Conservation (phyloP, 2,797 vertebrate genomes). For the Spheniscus humboldti region DNA sequence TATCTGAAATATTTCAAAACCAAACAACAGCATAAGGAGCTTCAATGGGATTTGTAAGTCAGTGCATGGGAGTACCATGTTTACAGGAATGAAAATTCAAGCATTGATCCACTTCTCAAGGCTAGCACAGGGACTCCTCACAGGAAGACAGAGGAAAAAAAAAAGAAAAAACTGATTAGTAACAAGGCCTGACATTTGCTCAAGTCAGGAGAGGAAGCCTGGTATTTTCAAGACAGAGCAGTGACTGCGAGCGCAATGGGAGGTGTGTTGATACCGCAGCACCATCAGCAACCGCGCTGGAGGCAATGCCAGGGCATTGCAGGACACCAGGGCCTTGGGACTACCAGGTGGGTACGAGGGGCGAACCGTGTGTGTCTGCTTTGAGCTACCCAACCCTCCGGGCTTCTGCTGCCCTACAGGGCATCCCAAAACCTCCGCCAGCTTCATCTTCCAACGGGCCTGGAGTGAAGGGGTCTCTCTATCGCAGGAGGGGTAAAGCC, state of each 20-base stretch:
- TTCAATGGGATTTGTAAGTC: background rate
- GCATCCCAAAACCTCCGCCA: background rate
- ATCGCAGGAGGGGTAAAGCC: background rate
- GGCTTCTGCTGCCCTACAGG: background rate
- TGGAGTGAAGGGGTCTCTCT: background rate
- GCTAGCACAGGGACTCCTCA: background rate
- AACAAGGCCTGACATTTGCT: background rate
- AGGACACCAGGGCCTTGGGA: background rate
- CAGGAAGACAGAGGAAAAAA: background rate
- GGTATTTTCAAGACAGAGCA: background rate
- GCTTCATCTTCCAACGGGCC: background rate
- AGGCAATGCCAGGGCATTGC: accelerated
- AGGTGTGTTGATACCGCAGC: background rate
- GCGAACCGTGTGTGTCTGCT: background rate
- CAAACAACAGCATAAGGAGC: background rate
- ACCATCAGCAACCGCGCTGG: background rate
- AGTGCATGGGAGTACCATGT: background rate
- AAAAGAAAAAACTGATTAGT: background rate
- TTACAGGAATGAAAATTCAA: background rate
- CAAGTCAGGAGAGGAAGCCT: background rate
- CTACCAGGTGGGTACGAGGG: background rate
- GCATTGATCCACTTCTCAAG: background rate
- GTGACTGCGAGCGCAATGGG: background rate
- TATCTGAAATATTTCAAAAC: slow-evolving; percentile 3
- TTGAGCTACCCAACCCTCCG: background rate